Conservation (phyloP, 2,113 vertebrate species). For the Typhlomys cinereus region DNA sequence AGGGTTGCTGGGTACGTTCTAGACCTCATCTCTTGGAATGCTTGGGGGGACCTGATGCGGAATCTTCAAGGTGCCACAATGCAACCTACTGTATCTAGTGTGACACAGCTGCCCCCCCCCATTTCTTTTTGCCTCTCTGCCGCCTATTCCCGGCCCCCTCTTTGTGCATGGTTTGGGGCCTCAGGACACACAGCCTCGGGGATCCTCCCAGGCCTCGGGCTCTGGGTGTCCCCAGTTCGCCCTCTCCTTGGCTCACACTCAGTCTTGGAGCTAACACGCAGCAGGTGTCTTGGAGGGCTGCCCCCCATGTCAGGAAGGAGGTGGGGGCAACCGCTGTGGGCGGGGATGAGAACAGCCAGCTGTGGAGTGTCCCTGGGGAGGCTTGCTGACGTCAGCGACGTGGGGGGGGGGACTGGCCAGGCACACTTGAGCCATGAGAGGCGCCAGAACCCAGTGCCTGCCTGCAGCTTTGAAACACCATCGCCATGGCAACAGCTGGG, state of each 20-base stretch:
- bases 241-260: neutral
- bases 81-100: too few species aligned
- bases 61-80: neutral
- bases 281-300: neutral
- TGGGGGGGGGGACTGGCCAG: neutral
- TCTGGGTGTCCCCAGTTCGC: neutral
- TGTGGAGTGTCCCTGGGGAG: constrained; percentile 23
- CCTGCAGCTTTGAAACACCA: constrained; percentile 78
- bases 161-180: neutral
- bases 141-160: neutral
- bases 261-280: neutral
- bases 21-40: neutral
- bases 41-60: neutral
- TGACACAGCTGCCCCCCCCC: neutral
- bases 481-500: constrained; percentile 83
- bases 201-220: neutral
- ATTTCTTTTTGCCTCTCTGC: neutral
- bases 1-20: too few species aligned
- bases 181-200: neutral
- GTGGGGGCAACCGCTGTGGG: neutral
- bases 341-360: neutral
- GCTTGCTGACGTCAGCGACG: neutral
- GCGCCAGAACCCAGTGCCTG: constrained; percentile 73
- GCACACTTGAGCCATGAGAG: neutral
- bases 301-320: neutral